Evolutionary conservation across 2,888 invertebrate species (phyloP).

Genomic region (Tryphoninae sp.): DNA sequence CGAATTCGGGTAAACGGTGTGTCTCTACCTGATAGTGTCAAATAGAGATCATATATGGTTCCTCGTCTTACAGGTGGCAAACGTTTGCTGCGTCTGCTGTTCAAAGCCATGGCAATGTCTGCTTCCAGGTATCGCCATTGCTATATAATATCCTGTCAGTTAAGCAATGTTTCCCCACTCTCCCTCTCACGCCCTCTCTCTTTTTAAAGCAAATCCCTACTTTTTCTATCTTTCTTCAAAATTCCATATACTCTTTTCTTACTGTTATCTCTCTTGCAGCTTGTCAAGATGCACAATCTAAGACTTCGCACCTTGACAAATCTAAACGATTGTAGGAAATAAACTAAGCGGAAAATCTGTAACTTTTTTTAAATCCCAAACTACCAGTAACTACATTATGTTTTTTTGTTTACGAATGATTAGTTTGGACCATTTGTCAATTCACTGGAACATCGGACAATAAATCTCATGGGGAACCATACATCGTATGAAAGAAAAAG

Average conservation of each 20-base stretch:
- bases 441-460: not conserved
- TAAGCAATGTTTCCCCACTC: constrained; percentile 72
- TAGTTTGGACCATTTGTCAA: not conserved
- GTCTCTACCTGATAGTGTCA: constrained; percentile 92
- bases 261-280: constrained; percentile 19
- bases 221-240: constrained; percentile 11
- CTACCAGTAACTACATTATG: constrained; percentile 1
- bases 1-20: constrained; percentile 69
- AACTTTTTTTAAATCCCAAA: constrained; percentile 1
- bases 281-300: not conserved
- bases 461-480: constrained; percentile 19
- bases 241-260: not conserved
- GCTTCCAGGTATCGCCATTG: constrained; percentile 86
- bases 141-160: constrained; percentile 79
- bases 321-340: constrained; percentile 1
- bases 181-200: constrained; percentile 31
- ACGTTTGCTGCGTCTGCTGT: constrained; percentile 89
- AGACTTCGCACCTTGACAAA: not conserved
- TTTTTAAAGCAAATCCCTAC: not conserved
- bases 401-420: constrained; percentile 10
- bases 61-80: constrained; percentile 92
- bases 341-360: constrained; percentile 10
- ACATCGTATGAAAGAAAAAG: constrained; percentile 18
- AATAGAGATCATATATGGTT: constrained; percentile 91
- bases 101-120: constrained; percentile 87